phyloP scores from a whole-genome alignment of 2,797 vertebrate species.

The Aythya fuligula region DNA sequence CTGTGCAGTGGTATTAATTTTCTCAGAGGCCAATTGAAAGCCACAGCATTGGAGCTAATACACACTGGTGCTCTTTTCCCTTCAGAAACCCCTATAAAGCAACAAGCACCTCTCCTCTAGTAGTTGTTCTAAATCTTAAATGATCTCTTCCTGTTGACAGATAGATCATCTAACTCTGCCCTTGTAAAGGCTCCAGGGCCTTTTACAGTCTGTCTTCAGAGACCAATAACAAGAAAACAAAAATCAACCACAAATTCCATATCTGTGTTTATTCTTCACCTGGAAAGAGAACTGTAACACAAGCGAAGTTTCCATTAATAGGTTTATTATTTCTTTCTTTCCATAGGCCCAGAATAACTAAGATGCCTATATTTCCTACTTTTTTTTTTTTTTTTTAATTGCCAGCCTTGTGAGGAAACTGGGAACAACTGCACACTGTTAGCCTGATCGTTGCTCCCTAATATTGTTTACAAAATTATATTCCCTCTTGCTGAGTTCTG shows the following conservation, averaged over 20 bases:
- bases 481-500: neutral
- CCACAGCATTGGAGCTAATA: neutral
- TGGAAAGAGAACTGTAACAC: neutral
- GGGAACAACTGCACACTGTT: neutral
- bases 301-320: neutral
- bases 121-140: neutral
- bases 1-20: neutral
- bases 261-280: neutral
- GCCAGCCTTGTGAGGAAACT: neutral
- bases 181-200: neutral
- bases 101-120: neutral
- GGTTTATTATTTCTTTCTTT: neutral
- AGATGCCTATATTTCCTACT: neutral
- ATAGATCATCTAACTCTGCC: neutral
- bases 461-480: neutral
- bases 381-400: no score
- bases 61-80: neutral
- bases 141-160: neutral
- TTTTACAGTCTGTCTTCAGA: neutral
- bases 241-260: neutral
- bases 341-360: neutral
- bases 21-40: neutral
- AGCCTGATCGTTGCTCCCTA: neutral
- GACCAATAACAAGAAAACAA: neutral
- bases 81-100: neutral